Base-by-base conservation (phyloP, 1,140 invertebrate genomes). In the Hyposmocoma kahamanoa region DNA sequence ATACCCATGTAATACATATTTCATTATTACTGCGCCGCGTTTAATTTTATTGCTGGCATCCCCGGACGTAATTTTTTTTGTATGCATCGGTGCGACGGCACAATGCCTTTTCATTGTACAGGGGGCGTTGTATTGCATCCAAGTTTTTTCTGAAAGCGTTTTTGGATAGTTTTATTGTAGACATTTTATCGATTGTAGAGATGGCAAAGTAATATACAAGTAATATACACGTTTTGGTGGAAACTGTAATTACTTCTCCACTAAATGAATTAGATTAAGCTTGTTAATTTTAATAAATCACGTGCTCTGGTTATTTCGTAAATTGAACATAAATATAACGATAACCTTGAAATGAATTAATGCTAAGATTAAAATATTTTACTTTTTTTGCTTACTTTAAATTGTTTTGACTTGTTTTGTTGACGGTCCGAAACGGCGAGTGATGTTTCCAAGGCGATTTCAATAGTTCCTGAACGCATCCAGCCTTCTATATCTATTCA, bases 1-100 rank as follows among this genome's bases (percentile, higher is more conserved):
- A 82, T 85, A 80, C 67, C 73, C 76, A 65, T 85, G 82, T 85
- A 80, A 84, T 85, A 85, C 78, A 85, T 85, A 85, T 83, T 82
- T 82, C 72, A 85, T 83, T 80, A 81, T 83, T 83, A 76, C 74
- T 72, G 59, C 65, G 61, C 66, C 58, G 69, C 70, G 65, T 73
- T 83, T 82, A 69, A 79, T 81, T 85, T 85, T 82, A 78, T 82
- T 64, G 60, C 59, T 71, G 59, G 70, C 71, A 77, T 68, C 72
- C 72, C 72, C 61, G 64, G 58, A 62, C 45, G 52, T 57, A 49
- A 62, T 70, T 78, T 82, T 77, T 73, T 72, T 59, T 53, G 54
- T 46, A 59, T 54, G 62, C 51, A 47, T 56, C 52, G 54, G 57
- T 45, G 56, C 42, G 50, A 52, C 43, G 53, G 34, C 62, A 80